Conservation (phyloP, 1,140 invertebrate species). For the Eueides isabella region DNA sequence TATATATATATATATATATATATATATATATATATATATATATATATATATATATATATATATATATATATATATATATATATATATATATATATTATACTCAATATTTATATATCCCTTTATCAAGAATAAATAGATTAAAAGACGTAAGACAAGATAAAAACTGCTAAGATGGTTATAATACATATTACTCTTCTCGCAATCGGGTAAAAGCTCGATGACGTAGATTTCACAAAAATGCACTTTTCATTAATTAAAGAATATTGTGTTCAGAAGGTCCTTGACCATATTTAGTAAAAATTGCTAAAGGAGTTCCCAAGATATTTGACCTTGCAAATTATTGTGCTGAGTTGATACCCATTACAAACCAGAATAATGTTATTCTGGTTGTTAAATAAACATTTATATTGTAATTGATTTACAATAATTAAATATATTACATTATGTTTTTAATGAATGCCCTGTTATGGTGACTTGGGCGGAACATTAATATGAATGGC, state of each 20-base stretch:
- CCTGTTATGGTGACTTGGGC: background rate
- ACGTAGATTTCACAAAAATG: conserved; percentile 12
- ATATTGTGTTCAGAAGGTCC: conserved; percentile 20
- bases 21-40: no score
- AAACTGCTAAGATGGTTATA: background rate
- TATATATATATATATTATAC: no score
- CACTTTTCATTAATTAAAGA: conserved; percentile 17
- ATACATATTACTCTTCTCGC: background rate
- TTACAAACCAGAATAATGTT: background rate
- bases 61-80: no score
- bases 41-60: no score
- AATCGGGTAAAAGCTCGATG: background rate
- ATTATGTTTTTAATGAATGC: background rate
- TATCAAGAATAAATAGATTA: background rate
- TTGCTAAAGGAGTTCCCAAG: conserved; percentile 27
- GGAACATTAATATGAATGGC: background rate
- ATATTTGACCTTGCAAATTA: conserved; percentile 23
- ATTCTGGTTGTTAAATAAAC: conserved; percentile 3
- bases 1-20: no score
- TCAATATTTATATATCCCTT: background rate
- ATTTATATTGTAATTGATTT: background rate
- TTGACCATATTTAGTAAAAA: conserved; percentile 21
- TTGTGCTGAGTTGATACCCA: background rate
- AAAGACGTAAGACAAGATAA: background rate
- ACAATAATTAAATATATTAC: background rate